Evolutionary conservation across 1,140 invertebrate genomes (phyloP).

Genomic region (Calephelis virginiensis): DNA sequence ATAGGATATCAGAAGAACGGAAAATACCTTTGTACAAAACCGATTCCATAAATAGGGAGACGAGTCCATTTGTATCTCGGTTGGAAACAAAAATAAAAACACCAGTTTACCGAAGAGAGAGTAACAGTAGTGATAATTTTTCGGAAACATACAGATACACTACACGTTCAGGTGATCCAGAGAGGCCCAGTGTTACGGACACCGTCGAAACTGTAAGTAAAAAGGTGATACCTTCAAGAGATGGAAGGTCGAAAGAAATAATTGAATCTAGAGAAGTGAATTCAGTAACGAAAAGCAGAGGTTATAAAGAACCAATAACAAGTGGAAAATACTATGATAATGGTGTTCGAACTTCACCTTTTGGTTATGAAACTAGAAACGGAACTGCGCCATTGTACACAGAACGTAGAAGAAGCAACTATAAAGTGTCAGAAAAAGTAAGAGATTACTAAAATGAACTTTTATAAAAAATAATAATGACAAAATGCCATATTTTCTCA

Average conservation of each 20-base stretch:
- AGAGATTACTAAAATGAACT: conserved; percentile 66
- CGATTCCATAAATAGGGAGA: conserved; percentile 70
- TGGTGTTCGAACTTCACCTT: conserved; percentile 58
- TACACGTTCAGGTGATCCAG: conserved; percentile 81
- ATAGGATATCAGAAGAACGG: conserved; percentile 62
- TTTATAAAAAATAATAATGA: conserved; percentile 23
- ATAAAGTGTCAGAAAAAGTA: conserved; percentile 72
- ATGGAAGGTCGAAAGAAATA: conserved; percentile 81
- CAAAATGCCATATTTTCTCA: conserved; percentile 66
- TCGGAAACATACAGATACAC: conserved; percentile 84
- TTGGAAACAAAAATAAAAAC: conserved; percentile 69
- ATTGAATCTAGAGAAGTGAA: conserved; percentile 84
- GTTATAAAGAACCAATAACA: conserved; percentile 70
- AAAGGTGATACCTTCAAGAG: conserved; percentile 81
- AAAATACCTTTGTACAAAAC: conserved; percentile 72
- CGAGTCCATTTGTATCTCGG: conserved; percentile 69
- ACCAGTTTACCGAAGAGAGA: conserved; percentile 77
- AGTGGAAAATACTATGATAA: conserved; percentile 76
- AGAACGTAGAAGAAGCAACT: conserved; percentile 71
- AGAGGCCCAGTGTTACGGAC: conserved; percentile 82
- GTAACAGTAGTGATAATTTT: conserved; percentile 83
- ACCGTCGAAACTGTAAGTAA: conserved; percentile 83
- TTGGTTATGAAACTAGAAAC: conserved; percentile 65
- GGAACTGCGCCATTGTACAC: conserved; percentile 53
- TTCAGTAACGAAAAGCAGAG: conserved; percentile 82